Evolutionary conservation across 1,140 invertebrate species (phyloP).

Genomic region (Drosophila pachea): DNA sequence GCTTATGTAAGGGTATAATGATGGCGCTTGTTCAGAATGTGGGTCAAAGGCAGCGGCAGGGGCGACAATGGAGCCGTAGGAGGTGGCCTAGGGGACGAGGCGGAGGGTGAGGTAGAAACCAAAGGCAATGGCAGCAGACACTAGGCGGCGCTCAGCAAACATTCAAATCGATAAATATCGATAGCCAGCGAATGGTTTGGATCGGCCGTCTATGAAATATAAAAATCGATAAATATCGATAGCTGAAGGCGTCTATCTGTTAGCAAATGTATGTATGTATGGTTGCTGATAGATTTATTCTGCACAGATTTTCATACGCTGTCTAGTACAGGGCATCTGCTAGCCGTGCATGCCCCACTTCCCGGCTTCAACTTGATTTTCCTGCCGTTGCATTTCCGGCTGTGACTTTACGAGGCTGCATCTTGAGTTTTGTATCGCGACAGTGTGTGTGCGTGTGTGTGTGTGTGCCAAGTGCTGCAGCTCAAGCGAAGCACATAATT

Average conservation of each 20-base stretch:
- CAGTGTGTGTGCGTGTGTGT: slow-evolving; percentile 28
- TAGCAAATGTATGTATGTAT: too few species aligned
- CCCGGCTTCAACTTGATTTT: not conserved
- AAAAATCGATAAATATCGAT: not conserved
- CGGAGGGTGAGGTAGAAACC: too few species aligned
- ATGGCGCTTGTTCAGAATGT: not conserved
- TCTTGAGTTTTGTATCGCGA: slow-evolving; percentile 37
- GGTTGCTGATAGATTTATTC: not conserved
- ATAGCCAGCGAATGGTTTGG: not conserved
- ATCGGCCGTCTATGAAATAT: not conserved
- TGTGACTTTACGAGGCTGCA: slow-evolving; percentile 69
- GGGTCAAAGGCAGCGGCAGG: not conserved
- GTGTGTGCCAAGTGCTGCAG: slow-evolving; percentile 42
- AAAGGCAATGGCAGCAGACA: too few species aligned
- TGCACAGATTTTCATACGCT: not conserved
- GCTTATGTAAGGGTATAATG: not conserved
- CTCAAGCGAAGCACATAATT: slow-evolving; percentile 76
- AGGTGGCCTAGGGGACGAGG: too few species aligned
- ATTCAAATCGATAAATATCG: slow-evolving; percentile 1
- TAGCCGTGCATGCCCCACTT: not conserved
- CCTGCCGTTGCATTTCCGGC: slow-evolving; percentile 59
- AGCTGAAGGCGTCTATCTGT: too few species aligned
- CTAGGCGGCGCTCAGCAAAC: too few species aligned
- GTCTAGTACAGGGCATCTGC: not conserved
- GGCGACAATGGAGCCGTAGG: too few species aligned